Percentiles rank a stretch among this genome's conserved stretches.
Evolutionary conservation across 2,888 invertebrate genomes (phyloP).

Genomic region (Habrosyne pyritoides): DNA sequence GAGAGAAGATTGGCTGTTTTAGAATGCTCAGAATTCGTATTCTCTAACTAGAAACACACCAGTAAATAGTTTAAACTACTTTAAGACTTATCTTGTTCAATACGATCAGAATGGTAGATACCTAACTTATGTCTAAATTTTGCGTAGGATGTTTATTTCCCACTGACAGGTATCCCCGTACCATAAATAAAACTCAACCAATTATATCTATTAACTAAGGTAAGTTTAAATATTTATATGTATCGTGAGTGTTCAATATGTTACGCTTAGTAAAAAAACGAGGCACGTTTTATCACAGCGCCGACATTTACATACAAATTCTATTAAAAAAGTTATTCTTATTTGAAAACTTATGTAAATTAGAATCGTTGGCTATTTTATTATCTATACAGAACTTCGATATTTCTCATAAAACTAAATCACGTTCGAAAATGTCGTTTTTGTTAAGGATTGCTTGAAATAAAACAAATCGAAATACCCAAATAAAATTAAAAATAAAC

Average conservation of each 20-base stretch:
- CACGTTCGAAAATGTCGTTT: slow-evolving; percentile 9
- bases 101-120: no score
- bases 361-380: neutral
- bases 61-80: no score
- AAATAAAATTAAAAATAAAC: slow-evolving; percentile 35
- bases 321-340: neutral
- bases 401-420: neutral
- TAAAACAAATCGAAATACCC: slow-evolving; percentile 25
- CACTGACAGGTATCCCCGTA: no score
- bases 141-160: no score
- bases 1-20: no score
- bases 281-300: neutral
- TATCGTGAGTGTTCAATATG: neutral
- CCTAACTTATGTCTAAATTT: no score
- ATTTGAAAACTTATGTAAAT: neutral
- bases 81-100: no score
- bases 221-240: neutral
- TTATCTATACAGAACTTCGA: neutral
- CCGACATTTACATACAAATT: neutral
- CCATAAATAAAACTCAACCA: neutral
- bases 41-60: no score
- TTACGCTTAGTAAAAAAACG: neutral
- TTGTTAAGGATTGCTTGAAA: slow-evolving; percentile 15
- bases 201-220: neutral
- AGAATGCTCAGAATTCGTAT: no score